Base-by-base conservation (phyloP, 1,140 invertebrate genomes). In the Cydia splendana region DNA sequence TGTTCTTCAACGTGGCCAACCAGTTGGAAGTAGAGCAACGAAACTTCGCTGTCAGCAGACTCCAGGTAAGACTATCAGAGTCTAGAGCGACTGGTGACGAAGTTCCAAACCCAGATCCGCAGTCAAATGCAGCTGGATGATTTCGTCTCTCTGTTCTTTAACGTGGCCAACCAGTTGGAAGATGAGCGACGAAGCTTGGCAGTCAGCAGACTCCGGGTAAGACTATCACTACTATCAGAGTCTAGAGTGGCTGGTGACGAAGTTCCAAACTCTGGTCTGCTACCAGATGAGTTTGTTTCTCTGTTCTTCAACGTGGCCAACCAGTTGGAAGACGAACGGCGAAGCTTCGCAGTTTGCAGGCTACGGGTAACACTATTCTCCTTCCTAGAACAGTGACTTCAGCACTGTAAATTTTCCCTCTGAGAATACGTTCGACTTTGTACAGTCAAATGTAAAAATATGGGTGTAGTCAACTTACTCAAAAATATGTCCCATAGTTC, bases 91-190 rank as follows among this genome's bases (percentile, higher is more conserved):
- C 30, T 30, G 30, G 93, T 24, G 24, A 1, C 2, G 24, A 93
- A 65, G 91, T 30, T 30, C 30, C 30, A 30, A 30, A 30, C 30
- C 30, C 30, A 2, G 30, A 2, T 30, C 30, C 30, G 30, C 30
- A 30, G 30, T 4, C 83, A 84, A 24, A 84, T 93, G 79, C 91
- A 93, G 77, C 88, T 89, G 18, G 93, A 93, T 71, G 91, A 93
- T 76, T 93, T 94, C 75, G 91, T 94, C 1, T 88, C 91, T 1
- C 76, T 92, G 57, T 93, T 94, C 84, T 94, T 94, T 84, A 90
- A 89, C 74, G 88, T 93, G 0, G 87, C 91, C 34, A 38, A 90
- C 57, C 88, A 90, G 78, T 77, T 93, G 2, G 93, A 94, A 65
- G 91, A 93, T 20, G 90, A 93, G 62, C 83, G 93, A 20, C 71